phyloP scores from a whole-genome alignment of 2,113 vertebrate species.

The Maylandia zebra region DNA sequence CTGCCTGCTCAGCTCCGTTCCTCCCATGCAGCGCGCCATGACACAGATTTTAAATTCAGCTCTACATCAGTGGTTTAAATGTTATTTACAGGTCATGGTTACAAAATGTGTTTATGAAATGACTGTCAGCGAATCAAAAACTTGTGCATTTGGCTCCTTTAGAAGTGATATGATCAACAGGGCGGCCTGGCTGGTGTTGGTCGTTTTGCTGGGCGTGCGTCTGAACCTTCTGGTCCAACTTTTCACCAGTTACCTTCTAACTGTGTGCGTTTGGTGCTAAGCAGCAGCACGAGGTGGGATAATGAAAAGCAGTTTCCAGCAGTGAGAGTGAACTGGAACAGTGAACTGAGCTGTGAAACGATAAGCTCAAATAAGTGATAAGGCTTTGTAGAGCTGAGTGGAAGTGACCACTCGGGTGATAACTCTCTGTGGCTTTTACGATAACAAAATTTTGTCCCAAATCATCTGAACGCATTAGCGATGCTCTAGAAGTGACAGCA shows the following conservation, averaged over 20 bases:
- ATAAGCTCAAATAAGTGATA: background rate
- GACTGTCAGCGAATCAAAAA: background rate
- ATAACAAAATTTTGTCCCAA: background rate
- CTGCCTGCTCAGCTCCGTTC: background rate
- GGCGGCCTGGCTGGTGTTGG: background rate
- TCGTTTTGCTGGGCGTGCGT: rapidly evolving
- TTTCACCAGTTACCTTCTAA: background rate
- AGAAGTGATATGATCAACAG: rapidly evolving
- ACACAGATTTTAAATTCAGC: background rate
- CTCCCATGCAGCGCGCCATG: background rate
- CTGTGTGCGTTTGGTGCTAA: background rate
- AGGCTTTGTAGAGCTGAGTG: background rate
- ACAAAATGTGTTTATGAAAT: background rate
- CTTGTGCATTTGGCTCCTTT: background rate
- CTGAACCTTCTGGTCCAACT: background rate
- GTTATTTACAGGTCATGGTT: background rate
- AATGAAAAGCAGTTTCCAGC: background rate
- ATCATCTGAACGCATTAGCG: background rate
- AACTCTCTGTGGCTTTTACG: background rate
- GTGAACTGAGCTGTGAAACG: background rate
- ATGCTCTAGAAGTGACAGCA: background rate
- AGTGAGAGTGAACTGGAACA: rapidly evolving
- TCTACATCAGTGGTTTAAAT: background rate
- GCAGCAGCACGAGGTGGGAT: background rate
- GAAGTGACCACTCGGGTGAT: background rate